These are phyloP conservation scores for Orthonychiurus folsomi DNA, from an alignment of 2,888 invertebrate species.

Conservation along the genomic window DNA sequence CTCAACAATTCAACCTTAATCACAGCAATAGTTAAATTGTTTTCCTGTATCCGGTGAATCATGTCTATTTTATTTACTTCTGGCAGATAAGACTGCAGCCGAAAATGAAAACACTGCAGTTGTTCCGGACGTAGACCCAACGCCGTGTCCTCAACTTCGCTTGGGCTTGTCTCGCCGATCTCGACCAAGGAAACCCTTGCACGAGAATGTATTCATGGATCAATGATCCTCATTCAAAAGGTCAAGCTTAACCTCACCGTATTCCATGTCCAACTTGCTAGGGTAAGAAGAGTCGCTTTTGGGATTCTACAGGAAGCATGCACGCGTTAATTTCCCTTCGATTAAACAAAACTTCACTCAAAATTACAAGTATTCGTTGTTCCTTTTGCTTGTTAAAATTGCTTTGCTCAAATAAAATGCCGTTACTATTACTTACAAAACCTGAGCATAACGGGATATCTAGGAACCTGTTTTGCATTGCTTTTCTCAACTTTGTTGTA, in stretches of 20 bases:
- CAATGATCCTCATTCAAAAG: not conserved
- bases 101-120: not conserved
- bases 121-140: not conserved
- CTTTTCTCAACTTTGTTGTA: too few relatives aligned
- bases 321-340: too few relatives aligned
- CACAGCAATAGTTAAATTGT: too few relatives aligned
- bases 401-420: too few relatives aligned
- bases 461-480: too few relatives aligned
- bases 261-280: not conserved
- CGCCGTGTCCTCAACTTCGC: not conserved
- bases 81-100: not conserved
- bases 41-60: too few relatives aligned
- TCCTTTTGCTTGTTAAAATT: not conserved
- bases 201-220: not conserved
- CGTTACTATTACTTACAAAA: too few relatives aligned
- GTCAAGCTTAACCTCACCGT: not conserved
- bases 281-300: too few relatives aligned
- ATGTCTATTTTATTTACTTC: not conserved
- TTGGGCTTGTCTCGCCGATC: not conserved
- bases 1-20: too few relatives aligned
- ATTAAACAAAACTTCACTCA: not conserved
- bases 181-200: not conserved
- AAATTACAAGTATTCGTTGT: not conserved
- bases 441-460: too few relatives aligned
- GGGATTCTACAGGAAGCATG: too few relatives aligned